These are phyloP conservation scores for Apodemia duryi DNA, from an alignment of 2,888 invertebrate species.

Conservation along the genomic window DNA sequence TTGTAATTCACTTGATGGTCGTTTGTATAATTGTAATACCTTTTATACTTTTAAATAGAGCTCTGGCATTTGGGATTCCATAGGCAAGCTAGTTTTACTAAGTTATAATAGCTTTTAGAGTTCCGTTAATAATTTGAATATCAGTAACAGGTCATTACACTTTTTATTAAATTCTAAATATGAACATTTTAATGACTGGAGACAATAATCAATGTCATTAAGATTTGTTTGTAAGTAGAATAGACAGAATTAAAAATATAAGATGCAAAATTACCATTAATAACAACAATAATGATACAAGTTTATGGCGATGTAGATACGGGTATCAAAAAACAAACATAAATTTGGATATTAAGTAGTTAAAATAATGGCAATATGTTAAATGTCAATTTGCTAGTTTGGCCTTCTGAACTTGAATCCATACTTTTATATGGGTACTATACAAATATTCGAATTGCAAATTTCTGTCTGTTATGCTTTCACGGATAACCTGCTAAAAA, in stretches of 20 bases:
- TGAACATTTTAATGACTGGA: not conserved
- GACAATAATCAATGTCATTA: not conserved
- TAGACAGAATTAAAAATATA: not conserved
- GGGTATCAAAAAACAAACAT: too few relatives aligned
- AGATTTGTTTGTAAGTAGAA: not conserved
- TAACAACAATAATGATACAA: not conserved
- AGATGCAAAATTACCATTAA: not conserved
- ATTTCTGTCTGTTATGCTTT: too few relatives aligned
- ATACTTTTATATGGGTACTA: too few relatives aligned
- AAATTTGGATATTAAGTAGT: too few relatives aligned
- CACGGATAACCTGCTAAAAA: too few relatives aligned
- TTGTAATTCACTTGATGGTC: slow-evolving; percentile 5
- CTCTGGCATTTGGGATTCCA: slow-evolving; percentile 1
- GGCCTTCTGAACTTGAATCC: too few relatives aligned
- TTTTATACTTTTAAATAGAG: slow-evolving; percentile 1
- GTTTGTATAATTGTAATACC: slow-evolving; percentile 1
- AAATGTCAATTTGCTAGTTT: too few relatives aligned
- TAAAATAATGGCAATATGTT: too few relatives aligned
- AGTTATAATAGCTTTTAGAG: slow-evolving; percentile 6
- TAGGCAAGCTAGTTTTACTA: not conserved
- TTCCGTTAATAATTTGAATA: not conserved
- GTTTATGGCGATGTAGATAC: not conserved
- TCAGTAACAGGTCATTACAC: not conserved
- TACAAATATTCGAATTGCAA: too few relatives aligned
- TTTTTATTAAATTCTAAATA: not conserved